Evolutionary conservation across 2,797 vertebrate species (phyloP), one percentile per base, ranked within the genome.

Genomic region (Micrastur ruficollis): DNA sequence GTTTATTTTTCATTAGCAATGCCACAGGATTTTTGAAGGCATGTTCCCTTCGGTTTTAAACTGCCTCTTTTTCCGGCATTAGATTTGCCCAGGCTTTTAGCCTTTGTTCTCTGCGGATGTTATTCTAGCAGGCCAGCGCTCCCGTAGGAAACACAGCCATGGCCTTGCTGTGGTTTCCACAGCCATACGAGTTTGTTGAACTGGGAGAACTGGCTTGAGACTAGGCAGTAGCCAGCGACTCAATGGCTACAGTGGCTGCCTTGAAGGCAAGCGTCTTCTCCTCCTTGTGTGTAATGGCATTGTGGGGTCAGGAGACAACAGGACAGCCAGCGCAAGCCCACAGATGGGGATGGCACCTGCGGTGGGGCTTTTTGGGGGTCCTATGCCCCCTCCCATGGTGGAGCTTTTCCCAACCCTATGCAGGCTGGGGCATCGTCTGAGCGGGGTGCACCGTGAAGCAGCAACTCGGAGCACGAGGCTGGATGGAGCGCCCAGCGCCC

Each of bases 1-100:
- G 90, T 95, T 97, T 95, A 90, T 70, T 92, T 93, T 96, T 94
- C 93, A 62, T 90, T 44, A 79, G 59, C 44, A 7, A 40, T 66
- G 70, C 75, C 90, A 81, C 89, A 47, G 68, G 81, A 44, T 85
- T 95, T 90, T 68, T 67, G 53, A 86, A 95, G 66, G 58, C 63
- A 11, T 4, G 38, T 87, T 85, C 59, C 61, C 52, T 70, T 81
- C 1, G 1, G 61, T 89, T 86, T 83, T 1, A 27, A 66, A 42
- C 34, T 4, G 46, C 9, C 70, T 79, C 46, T 58, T 56, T 70
- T 90, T 70, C 95, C 32, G 1, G 87, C 3, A 0, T 12, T 29
- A 71, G 31, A 50, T 73, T 95, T 74, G 71, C 50, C 8, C 18
- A 25, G 22, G 44, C 49, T 73, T 86, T 71, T 34, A 6, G 70